A percentile compares a stretch with the other conserved stretches of the same genome.
These are phyloP conservation scores for Drosophila prosaltans DNA, from an alignment of 1,140 invertebrate species.

Conservation along the genomic window DNA sequence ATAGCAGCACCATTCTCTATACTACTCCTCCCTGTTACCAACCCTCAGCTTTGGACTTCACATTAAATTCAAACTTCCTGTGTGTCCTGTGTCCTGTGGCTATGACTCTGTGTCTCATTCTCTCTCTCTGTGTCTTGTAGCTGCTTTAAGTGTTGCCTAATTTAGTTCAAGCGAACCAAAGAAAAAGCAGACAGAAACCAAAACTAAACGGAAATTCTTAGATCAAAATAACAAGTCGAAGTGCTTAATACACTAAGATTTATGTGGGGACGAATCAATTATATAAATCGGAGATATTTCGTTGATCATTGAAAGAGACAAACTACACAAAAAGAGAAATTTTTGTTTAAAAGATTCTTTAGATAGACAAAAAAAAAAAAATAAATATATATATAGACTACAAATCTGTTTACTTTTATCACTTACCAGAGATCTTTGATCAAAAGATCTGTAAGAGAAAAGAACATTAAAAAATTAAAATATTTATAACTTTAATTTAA, in stretches of 20 bases:
- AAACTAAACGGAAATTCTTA: background rate
- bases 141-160: constrained; percentile 65
- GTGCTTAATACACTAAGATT: background rate
- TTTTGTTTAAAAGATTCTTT: no score
- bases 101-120: constrained; percentile 16
- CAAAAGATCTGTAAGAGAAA: no score
- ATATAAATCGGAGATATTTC: no score
- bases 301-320: no score
- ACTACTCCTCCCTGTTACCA: background rate
- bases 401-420: no score
- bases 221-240: background rate
- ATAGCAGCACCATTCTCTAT: background rate
- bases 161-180: constrained; percentile 46
- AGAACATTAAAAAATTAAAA: no score
- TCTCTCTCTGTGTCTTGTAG: constrained; percentile 35
- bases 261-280: no score
- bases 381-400: no score
- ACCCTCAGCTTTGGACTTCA: constrained; percentile 6
- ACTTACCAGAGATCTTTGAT: no score
- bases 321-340: no score
- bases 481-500: no score
- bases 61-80: constrained; percentile 66
- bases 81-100: constrained; percentile 5
- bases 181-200: constrained; percentile 20
- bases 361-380: no score